Conservation (phyloP, 2,888 invertebrate species). For the Lamproptera curius region DNA sequence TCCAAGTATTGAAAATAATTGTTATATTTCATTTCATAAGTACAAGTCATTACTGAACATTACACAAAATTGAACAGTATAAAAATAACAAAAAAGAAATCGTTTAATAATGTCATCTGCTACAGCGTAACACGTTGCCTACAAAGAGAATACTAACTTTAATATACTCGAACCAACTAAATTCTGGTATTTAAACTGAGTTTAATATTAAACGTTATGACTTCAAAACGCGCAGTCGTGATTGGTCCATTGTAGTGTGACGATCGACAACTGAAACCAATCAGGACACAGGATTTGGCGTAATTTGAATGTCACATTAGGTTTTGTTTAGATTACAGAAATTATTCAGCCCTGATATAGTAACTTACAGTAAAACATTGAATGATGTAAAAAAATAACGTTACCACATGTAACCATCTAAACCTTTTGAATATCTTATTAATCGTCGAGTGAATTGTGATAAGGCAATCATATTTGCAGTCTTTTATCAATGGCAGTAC, state of each 20-base stretch:
- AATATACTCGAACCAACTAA: too few species aligned
- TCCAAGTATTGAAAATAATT: constrained; percentile 54
- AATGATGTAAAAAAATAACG: constrained; percentile 17
- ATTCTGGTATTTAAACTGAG: too few species aligned
- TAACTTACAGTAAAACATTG: constrained; percentile 16
- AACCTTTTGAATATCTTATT: constrained; percentile 6
- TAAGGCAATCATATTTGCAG: constrained; percentile 19
- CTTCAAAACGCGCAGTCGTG: too few species aligned
- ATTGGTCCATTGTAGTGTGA: too few species aligned
- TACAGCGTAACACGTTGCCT: constrained; percentile 28
- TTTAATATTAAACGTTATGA: too few species aligned
- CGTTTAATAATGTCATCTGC: constrained; percentile 28
- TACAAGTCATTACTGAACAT: constrained; percentile 54
- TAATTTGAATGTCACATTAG: too few species aligned
- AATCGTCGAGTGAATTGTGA: constrained; percentile 2
- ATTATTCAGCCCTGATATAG: too few species aligned
- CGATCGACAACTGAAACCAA: too few species aligned
- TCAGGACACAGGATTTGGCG: too few species aligned
- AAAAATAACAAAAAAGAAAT: constrained; percentile 59
- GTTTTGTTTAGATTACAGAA: too few species aligned
- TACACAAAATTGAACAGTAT: constrained; percentile 48
- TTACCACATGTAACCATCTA: constrained; percentile 14
- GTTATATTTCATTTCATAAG: constrained; percentile 66
- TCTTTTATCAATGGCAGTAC: constrained; percentile 18
- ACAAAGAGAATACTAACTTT: constrained; percentile 18